Conservation (phyloP, 2,888 invertebrate genomes). For the Torymus aiolomorphi region DNA sequence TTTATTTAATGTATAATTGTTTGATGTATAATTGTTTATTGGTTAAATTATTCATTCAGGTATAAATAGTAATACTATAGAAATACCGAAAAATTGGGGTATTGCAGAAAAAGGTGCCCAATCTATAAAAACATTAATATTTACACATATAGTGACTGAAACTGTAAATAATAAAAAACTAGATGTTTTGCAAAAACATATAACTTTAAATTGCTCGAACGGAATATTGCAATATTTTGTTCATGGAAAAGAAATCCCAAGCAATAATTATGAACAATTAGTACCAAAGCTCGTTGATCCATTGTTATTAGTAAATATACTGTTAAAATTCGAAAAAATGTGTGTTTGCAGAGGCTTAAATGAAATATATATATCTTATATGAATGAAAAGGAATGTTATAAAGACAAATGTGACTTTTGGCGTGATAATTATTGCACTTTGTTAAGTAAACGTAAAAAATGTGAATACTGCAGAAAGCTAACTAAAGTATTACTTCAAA, state of each 20-base stretch:
- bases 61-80: neutral
- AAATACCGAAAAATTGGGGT: neutral
- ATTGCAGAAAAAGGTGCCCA: neutral
- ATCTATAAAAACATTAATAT: neutral
- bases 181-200: neutral
- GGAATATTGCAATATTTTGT: neutral
- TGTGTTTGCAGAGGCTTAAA: neutral
- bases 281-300: neutral
- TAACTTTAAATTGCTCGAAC: neutral
- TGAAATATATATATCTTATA: neutral
- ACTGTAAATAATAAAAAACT: neutral
- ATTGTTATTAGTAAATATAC: neutral
- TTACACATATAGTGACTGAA: too few species aligned
- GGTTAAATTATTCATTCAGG: too few species aligned
- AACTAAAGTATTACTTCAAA: neutral
- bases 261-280: neutral
- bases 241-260: neutral
- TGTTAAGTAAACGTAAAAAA: neutral
- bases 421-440: neutral
- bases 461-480: neutral
- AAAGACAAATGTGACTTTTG: neutral
- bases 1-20: too few species aligned
- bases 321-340: neutral
- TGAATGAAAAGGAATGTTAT: neutral
- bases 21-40: too few species aligned